phyloP scores from a whole-genome alignment of 2,113 vertebrate genomes.

The Laticauda laticaudata region DNA sequence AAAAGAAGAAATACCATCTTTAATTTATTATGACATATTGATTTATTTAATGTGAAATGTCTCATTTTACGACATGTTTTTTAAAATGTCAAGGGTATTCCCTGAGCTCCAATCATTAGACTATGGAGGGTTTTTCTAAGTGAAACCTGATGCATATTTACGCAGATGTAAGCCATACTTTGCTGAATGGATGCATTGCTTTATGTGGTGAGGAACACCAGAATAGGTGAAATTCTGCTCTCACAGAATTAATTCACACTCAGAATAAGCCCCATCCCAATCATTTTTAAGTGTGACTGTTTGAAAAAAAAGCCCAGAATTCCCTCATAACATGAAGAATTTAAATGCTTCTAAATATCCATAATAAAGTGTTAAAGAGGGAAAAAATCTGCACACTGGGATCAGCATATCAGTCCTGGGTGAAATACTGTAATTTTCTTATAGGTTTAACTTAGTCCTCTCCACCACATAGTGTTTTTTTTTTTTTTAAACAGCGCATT shows the following conservation, averaged over 20 bases:
- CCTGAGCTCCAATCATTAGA: conserved; percentile 80
- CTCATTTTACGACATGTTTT: conserved; percentile 73
- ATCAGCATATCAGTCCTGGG: conserved; percentile 44
- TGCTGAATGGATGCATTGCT: too few species aligned
- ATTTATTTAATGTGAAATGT: conserved; percentile 81
- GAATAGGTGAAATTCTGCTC: conserved; percentile 75
- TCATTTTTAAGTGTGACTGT: conserved; percentile 74
- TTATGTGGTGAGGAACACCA: not conserved
- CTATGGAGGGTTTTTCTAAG: conserved; percentile 75
- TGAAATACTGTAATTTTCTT: conserved; percentile 42
- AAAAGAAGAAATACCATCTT: conserved; percentile 75
- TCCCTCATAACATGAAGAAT: conserved; percentile 42
- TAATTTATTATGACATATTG: conserved; percentile 78
- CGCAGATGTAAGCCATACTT: not conserved
- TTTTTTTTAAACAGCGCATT: conserved; percentile 42
- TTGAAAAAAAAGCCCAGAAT: conserved; percentile 65
- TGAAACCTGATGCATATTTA: conserved; percentile 33
- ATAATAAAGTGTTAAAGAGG: conserved; percentile 2
- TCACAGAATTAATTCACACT: conserved; percentile 79
- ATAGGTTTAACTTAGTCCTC: conserved; percentile 47
- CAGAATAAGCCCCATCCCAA: conserved; percentile 78
- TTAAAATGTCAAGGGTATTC: conserved; percentile 82
- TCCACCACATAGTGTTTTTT: conserved; percentile 20
- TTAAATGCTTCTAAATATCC: conserved; percentile 59
- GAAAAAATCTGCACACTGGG: not conserved